Evolutionary conservation across 2,797 vertebrate genomes (phyloP), one percentile per base, ranked within the genome.

Genomic region (Pterois miles): DNA sequence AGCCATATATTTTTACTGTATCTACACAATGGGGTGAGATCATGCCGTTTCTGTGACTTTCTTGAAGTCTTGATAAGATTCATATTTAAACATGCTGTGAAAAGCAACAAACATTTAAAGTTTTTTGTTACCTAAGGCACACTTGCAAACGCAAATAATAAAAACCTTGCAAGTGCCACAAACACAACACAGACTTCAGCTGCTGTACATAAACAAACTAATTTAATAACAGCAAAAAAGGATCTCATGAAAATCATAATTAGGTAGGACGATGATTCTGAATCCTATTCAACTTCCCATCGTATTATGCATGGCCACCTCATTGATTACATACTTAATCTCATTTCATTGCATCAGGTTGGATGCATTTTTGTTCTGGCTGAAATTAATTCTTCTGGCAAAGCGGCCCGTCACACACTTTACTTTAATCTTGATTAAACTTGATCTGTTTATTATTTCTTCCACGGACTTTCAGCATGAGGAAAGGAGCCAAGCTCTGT

Each of bases 391-490:
- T 84, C 50, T 40, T 69, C 20, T 25, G 56, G 71, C 65, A 50
- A 59, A 83, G 31, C 14, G 4, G n/a, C 60, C 36, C 70, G 57
- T 65, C 78, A 74, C 50, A 76, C 63, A 62, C 56, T 75, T 36
- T 57, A 33, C 34, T 89, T 85, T 59, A 86, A 84, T 84, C 69
- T 74, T 78, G 83, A 92, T 88, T 82, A 84, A 84, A 88, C 67
- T 64, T 3, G 53, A 78, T 80, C 74, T 86, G 83, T 89, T 92
- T 90, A 88, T 85, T 91, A 88, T 91, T 92, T 88, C 83, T 87
- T 80, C 53, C 58, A 50, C 65, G 60, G 69, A 76, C 79, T 86
- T 81, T 86, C 76, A 80, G 73, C 73, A 14, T 54, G 3, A 22
- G 67, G 48, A 25, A 53, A 74, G 40, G 60, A 83, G 86, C 81